Evolutionary conservation across 2,888 invertebrate genomes (phyloP).

Genomic region (Gymnosoma rotundatum): DNA sequence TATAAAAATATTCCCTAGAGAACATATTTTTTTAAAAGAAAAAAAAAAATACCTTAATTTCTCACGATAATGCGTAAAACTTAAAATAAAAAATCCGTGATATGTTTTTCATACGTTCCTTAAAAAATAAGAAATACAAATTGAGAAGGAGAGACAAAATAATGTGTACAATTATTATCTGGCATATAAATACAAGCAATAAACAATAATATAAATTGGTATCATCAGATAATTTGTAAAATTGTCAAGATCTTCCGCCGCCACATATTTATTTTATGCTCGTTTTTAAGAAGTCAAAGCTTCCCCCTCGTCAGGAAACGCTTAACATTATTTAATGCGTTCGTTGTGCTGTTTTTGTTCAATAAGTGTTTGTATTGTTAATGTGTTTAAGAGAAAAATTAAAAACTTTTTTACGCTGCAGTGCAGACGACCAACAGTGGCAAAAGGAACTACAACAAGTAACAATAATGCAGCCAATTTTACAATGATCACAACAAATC

Average conservation of each 20-base stretch:
- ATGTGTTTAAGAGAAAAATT: conserved; percentile 68
- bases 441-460: conserved; percentile 30
- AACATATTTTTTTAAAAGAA: conserved; percentile 7
- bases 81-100: background rate
- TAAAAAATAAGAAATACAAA: background rate
- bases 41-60: conserved; percentile 20
- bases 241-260: conserved; percentile 71
- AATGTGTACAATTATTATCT: conserved; percentile 59
- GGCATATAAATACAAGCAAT: conserved; percentile 63
- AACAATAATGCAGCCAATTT: conserved; percentile 65
- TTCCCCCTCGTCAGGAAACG: conserved; percentile 17
- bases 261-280: conserved; percentile 54
- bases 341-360: background rate
- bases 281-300: conserved; percentile 1
- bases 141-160: background rate
- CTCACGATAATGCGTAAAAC: conserved; percentile 28
- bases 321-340: background rate
- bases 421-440: conserved; percentile 39
- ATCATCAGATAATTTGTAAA: conserved; percentile 71
- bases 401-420: conserved; percentile 61
- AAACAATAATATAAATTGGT: conserved; percentile 71
- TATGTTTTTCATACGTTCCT: conserved; percentile 3
- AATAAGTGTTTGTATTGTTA: conserved; percentile 50
- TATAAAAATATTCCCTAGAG: conserved; percentile 46
- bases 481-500: conserved; percentile 71